A percentile compares a stretch with the other conserved stretches of the same genome.
Conservation (phyloP, 2,113 vertebrate genomes). For the Steatornis caripensis region DNA sequence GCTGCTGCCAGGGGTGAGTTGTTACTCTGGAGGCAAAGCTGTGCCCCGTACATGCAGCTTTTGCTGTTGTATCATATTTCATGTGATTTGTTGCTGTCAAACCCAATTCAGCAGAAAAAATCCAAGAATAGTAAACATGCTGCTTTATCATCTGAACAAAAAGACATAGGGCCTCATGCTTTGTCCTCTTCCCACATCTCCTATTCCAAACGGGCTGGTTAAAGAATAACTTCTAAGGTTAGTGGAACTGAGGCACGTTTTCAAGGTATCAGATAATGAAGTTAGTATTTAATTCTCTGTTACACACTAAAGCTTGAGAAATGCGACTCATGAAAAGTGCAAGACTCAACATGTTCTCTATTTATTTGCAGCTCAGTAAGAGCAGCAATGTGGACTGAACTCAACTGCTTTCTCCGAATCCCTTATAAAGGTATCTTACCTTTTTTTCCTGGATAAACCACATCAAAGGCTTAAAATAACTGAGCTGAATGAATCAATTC, state of each 20-base stretch:
- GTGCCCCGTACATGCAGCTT: neutral
- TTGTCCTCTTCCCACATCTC: neutral
- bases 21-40: neutral
- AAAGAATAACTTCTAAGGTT: constrained; percentile 14
- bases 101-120: neutral
- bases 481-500: neutral
- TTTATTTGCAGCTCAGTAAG: neutral
- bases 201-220: neutral
- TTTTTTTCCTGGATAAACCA: neutral
- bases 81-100: neutral
- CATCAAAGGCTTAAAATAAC: neutral
- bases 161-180: neutral
- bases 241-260: neutral
- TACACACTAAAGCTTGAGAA: neutral
- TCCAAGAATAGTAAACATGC: neutral
- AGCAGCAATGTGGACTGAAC: neutral
- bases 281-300: constrained; percentile 24
- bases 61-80: neutral
- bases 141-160: neutral
- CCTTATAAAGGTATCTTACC: neutral
- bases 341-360: neutral
- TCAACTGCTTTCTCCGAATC: neutral
- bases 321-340: neutral
- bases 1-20: neutral
- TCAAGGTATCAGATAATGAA: neutral